These are phyloP conservation scores for Triplophysa siluroides DNA, from an alignment of 2,113 vertebrate genomes.

Conservation along the genomic window DNA sequence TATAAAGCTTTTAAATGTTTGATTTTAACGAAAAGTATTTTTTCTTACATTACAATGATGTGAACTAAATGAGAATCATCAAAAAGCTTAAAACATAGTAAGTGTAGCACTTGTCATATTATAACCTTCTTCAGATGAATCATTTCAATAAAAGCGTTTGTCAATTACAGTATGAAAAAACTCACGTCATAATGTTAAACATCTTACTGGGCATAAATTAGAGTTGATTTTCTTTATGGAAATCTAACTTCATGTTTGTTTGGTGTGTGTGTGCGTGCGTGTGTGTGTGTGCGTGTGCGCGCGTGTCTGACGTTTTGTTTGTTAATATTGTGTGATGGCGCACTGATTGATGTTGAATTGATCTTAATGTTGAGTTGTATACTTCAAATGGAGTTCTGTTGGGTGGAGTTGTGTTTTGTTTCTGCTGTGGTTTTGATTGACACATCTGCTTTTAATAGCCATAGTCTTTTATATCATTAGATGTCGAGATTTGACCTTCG, in stretches of 20 bases:
- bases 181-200: background rate
- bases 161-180: too few relatives aligned
- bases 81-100: too few relatives aligned
- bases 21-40: too few relatives aligned
- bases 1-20: too few relatives aligned
- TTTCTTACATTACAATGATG: background rate
- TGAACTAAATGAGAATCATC: background rate
- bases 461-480: slow-evolving; percentile 52
- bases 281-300: background rate
- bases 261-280: too few relatives aligned
- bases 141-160: too few relatives aligned
- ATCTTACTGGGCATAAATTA: background rate
- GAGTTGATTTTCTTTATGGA: background rate
- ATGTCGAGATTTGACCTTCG: too few relatives aligned
- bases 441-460: slow-evolving; percentile 54
- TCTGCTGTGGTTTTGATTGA: slow-evolving; percentile 31
- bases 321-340: background rate
- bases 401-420: background rate
- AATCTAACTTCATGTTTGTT: background rate
- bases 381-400: background rate
- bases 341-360: background rate
- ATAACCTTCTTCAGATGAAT: too few relatives aligned
- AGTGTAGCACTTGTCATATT: too few relatives aligned
- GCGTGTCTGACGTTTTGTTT: background rate
- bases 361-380: background rate